Evolutionary conservation across 2,797 vertebrate genomes (phyloP).

Genomic region (Phataginus tetradactyla): DNA sequence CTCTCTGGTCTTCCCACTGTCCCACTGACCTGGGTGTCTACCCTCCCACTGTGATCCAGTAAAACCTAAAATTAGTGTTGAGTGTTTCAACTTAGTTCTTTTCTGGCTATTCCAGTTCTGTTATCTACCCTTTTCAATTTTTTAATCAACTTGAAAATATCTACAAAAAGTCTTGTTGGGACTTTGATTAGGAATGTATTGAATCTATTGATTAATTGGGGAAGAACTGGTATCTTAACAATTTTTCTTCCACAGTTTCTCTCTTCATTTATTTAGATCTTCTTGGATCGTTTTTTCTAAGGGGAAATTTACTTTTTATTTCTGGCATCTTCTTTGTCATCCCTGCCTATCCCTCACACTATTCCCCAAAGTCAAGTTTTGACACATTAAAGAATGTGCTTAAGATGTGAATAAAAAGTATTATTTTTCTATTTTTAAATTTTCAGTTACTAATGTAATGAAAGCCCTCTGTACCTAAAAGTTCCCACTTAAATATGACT

Average conservation of each 20-base stretch:
- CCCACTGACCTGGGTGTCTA: too few species aligned
- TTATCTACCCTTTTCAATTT: neutral
- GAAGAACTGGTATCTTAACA: neutral
- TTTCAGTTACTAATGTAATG: slow-evolving; percentile 23
- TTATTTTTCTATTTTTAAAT: neutral
- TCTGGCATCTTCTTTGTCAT: slow-evolving; percentile 11
- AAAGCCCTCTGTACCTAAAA: neutral
- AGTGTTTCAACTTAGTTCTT: neutral
- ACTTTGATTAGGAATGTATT: neutral
- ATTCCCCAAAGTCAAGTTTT: slow-evolving; percentile 14
- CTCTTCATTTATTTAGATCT: neutral
- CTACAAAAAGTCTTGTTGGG: neutral
- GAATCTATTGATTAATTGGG: neutral
- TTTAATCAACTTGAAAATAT: neutral
- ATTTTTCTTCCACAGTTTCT: neutral
- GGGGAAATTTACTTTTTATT: neutral
- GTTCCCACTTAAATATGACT: neutral
- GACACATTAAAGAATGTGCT: slow-evolving; percentile 1
- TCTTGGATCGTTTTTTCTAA: neutral
- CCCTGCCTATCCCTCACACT: neutral
- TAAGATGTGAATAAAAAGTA: neutral
- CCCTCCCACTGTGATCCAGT: neutral
- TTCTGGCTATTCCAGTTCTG: neutral
- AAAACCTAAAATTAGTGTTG: neutral
- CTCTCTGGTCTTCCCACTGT: neutral